Evolutionary conservation across 1,140 invertebrate species (phyloP).

Genomic region (Bombyx mandarina): DNA sequence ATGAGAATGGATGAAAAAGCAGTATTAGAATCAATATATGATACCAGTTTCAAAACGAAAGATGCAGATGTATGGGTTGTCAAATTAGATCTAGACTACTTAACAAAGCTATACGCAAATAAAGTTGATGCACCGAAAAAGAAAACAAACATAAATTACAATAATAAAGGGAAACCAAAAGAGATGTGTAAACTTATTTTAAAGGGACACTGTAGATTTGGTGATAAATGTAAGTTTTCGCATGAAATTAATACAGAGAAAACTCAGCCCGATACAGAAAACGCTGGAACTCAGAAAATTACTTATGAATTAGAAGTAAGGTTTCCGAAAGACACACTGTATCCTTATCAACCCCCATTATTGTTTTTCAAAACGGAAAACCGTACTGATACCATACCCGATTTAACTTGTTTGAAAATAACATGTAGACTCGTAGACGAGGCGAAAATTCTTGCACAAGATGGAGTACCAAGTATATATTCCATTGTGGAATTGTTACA

Average conservation of each 20-base stretch:
- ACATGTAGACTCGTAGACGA: constrained; percentile 75
- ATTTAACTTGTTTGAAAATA: constrained; percentile 74
- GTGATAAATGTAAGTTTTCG: constrained; percentile 79
- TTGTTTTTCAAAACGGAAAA: constrained; percentile 76
- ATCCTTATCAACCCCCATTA: constrained; percentile 80
- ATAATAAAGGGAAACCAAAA: constrained; percentile 70
- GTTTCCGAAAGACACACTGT: constrained; percentile 77
- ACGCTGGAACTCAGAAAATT: constrained; percentile 36
- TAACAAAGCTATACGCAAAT: constrained; percentile 74
- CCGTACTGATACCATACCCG: constrained; percentile 71
- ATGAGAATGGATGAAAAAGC: constrained; percentile 79
- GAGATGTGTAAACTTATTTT: constrained; percentile 78
- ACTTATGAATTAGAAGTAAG: constrained; percentile 80
- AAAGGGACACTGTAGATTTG: constrained; percentile 78
- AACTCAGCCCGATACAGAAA: constrained; percentile 6
- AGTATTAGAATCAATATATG: constrained; percentile 82
- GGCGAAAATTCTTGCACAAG: constrained; percentile 73
- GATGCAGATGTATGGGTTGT: constrained; percentile 79
- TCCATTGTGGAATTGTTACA: constrained; percentile 78
- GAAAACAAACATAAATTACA: constrained; percentile 58
- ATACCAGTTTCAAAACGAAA: constrained; percentile 76
- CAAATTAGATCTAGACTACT: constrained; percentile 77
- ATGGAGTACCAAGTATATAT: constrained; percentile 79
- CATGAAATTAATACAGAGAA: constrained; percentile 71
- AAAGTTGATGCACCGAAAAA: constrained; percentile 54